Evolutionary conservation across 2,888 invertebrate species (phyloP), one percentile per base, ranked within the genome.

Genomic region (Diadromus collaris): DNA sequence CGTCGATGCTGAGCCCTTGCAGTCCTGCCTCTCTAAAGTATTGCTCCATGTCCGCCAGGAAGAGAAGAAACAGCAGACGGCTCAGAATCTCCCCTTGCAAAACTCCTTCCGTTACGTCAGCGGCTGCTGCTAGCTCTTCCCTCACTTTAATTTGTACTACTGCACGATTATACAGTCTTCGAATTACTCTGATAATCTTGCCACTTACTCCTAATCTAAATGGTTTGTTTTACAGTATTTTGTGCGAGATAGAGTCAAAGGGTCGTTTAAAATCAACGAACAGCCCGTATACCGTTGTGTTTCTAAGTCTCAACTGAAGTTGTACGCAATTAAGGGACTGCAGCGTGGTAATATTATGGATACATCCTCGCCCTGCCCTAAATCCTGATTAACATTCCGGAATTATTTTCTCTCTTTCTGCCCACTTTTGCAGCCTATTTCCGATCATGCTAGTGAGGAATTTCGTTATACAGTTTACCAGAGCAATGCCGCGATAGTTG

Each of bases 401-500:
- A n/a, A 81, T 41, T 13, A 81, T 48, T 2, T 63, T 51, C 34
- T 19, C 44, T 3, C 7, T 19, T 27, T 46, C 63, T n/a, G 70
- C 70, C 83, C 82, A 84, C 1, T 10, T 13, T 4, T 70, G 38
- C 24, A 85, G 56, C 16, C 84, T 51, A 9, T 58, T 51, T 3
- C 70, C 32, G 4, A 85, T 24, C 1, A 83, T 71, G 4, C 54
- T 46, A 7, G 83, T 84, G 29, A 81, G 81, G n/a, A 85, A 21
- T 76, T 85, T 85, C 10, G 80, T 56, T 6, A 80, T 58, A 41
- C 76, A 70, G 51, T 83, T 81, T 2, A 81, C 24, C 21, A 85
- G 72, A 7, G 83, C 79, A 21, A 84, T 84, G 10, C 81, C 81
- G 19, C 84, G 29, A 60, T 84, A 84, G 61, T 72, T 77, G 19